phyloP scores from a whole-genome alignment of 2,888 invertebrate genomes.

The Lasioglossum villosulum region DNA sequence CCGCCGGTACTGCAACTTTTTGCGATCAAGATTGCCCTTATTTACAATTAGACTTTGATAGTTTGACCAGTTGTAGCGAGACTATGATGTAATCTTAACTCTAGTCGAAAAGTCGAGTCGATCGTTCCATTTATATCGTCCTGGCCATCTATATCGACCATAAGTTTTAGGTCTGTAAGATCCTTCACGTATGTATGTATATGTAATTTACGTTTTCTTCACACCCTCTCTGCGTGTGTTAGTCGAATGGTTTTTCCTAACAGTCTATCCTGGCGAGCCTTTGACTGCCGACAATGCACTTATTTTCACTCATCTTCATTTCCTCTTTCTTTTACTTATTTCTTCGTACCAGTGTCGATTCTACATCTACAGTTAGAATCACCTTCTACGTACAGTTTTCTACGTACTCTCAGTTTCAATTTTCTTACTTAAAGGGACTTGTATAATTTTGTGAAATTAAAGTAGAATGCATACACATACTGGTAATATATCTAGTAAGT shows the following conservation, averaged over 20 bases:
- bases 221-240: slow-evolving; percentile 27
- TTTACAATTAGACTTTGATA: slow-evolving; percentile 74
- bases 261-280: slow-evolving; percentile 1
- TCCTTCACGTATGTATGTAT: slow-evolving; percentile 3
- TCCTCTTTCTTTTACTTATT: not conserved
- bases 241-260: slow-evolving; percentile 5
- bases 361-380: not conserved
- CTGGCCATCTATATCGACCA: slow-evolving; percentile 25
- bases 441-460: slow-evolving; percentile 9
- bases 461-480: slow-evolving; percentile 13
- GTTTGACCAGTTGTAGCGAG: slow-evolving; percentile 78
- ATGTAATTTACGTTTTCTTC: slow-evolving; percentile 20
- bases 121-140: slow-evolving; percentile 43
- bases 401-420: not conserved
- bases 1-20: slow-evolving; percentile 70
- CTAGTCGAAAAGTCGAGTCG: slow-evolving; percentile 16
- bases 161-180: slow-evolving; percentile 8
- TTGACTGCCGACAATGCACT: not conserved
- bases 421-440: not conserved
- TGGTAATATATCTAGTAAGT: slow-evolving; percentile 13
- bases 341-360: not conserved
- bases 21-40: slow-evolving; percentile 78
- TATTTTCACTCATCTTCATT: not conserved
- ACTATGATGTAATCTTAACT: slow-evolving; percentile 78
- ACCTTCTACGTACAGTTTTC: not conserved